Evolutionary conservation across 2,888 invertebrate genomes (phyloP).

Genomic region (Brenthis hecate): DNA sequence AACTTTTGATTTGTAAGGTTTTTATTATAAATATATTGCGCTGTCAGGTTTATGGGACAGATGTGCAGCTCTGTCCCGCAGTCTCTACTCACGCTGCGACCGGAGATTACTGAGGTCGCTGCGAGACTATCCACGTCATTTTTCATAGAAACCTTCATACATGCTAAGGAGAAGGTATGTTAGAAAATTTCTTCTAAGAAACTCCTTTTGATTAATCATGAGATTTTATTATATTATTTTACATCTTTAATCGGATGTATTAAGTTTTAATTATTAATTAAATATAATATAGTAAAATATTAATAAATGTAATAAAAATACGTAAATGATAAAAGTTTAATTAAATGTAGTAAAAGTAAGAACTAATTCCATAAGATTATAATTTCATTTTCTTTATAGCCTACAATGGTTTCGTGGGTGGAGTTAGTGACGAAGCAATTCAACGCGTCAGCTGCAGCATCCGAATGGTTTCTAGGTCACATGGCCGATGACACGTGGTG

Average conservation of each 20-base stretch:
- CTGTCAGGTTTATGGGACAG: conserved; percentile 95
- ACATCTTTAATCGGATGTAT: too few species aligned
- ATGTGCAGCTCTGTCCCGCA: conserved; percentile 97
- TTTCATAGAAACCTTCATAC: conserved; percentile 97
- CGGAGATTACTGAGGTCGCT: conserved; percentile 92
- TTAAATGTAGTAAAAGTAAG: too few species aligned
- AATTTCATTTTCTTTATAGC: conserved; percentile 71
- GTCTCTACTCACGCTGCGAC: conserved; percentile 89
- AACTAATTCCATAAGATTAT: not conserved
- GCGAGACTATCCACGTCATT: conserved; percentile 95
- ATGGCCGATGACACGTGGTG: conserved; percentile 98
- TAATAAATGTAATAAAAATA: too few species aligned
- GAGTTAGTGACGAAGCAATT: conserved; percentile 97
- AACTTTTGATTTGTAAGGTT: too few species aligned
- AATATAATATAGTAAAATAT: too few species aligned
- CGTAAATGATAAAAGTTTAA: too few species aligned
- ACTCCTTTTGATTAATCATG: not conserved
- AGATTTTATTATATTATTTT: too few species aligned
- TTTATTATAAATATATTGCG: not conserved
- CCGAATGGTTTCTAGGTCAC: conserved; percentile 95
- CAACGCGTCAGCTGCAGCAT: conserved; percentile 93
- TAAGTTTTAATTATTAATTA: too few species aligned
- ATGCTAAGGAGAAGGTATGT: conserved; percentile 95
- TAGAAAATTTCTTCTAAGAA: not conserved
- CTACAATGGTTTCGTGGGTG: conserved; percentile 98